A percentile compares a stretch with the other conserved stretches of the same genome.
These are phyloP conservation scores for Hozukius guyotensis DNA, from an alignment of 2,797 vertebrate genomes.

Conservation along the genomic window DNA sequence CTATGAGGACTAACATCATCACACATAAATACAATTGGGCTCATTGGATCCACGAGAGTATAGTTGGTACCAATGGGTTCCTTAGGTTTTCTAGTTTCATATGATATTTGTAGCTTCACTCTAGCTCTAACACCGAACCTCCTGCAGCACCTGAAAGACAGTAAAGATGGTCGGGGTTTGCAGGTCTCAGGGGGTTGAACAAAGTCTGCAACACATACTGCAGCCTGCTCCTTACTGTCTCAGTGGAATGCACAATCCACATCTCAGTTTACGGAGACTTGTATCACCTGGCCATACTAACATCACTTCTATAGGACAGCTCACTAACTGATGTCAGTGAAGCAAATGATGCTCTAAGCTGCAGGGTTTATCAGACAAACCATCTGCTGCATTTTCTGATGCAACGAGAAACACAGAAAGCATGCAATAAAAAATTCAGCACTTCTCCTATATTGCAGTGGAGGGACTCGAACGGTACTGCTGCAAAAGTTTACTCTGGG, in stretches of 20 bases:
- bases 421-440: background rate
- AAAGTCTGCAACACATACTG: background rate
- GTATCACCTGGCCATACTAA: background rate
- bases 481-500: slow-evolving; percentile 12
- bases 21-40: no score
- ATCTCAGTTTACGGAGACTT: background rate
- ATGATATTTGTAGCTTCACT: no score
- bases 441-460: background rate
- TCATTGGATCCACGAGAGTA: no score
- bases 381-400: slow-evolving; percentile 4
- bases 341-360: background rate
- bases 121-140: no score
- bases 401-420: slow-evolving; percentile 10
- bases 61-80: no score
- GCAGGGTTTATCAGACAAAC: background rate
- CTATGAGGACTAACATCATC: no score
- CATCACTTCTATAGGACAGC: background rate
- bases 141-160: no score
- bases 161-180: no score
- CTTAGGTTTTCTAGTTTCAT: no score
- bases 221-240: background rate
- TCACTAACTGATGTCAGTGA: slow-evolving; percentile 1
- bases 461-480: background rate
- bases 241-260: background rate
- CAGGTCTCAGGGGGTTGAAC: background rate